Base-by-base conservation (phyloP, 1,140 invertebrate species). In the Colletes gigas region DNA sequence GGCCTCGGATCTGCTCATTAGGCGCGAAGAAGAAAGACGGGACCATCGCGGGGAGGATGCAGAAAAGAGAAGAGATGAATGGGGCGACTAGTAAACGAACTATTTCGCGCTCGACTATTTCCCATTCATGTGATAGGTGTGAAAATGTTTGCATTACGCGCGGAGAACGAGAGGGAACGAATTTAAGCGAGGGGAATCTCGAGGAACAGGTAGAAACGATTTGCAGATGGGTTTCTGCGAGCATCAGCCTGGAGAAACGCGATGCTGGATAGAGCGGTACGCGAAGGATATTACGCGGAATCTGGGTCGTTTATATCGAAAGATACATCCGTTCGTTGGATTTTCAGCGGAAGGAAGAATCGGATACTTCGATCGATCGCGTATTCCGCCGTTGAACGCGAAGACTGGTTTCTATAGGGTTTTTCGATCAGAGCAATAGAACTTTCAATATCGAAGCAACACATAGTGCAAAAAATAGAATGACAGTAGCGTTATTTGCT, bases 1-100 rank as follows among this genome's bases (percentile, higher is more conserved):
- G 66, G 62, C 68, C 39, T 78, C 47, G 73, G 52, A 79, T 68
- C 76, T 47, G 81, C 84, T 86, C 79, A 86, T 83, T 83, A 80
- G 55, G 52, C 68, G 72, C n/a, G 41, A 47, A 79, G 69, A 47
- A n/a, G 55, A 62, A 74, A 44, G 54, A 59, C 54, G 60, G 80
- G 70, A 66, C 70, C 52, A 70, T 1, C 15, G 50, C 14, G 78
- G 19, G 17, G 52, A 52, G 52, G 69, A 81, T 17, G 72, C 74
- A 77, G 44, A 66, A 79, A 30, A 73, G 59, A 80, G 63, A 39
- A 73, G 41, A 74, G 80, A 80, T 68, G 78, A 83, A 82, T 78
- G 71, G 62, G 62, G 57, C 17, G 54, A 81, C 68, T 62, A 73
- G 77, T 81, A 76, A 81, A 89, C 50, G 67, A 78, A 88, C 69